These are phyloP conservation scores for Porites lobata DNA, from an alignment of 92 coral and sea anemone species.

Conservation along the genomic window DNA sequence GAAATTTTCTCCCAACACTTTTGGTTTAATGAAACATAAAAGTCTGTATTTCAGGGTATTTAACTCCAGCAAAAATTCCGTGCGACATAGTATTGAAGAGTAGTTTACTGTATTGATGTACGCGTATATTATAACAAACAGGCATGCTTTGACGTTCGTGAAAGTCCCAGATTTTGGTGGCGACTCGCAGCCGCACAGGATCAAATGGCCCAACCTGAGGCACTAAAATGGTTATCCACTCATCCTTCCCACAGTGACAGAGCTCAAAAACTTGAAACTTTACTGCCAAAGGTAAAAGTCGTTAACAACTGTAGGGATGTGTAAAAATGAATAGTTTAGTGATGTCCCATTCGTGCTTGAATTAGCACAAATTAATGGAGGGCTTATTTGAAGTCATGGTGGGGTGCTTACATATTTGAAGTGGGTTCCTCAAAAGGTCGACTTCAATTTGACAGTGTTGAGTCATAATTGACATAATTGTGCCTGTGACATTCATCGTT, in stretches of 20 bases:
- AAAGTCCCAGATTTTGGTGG: slow-evolving; percentile 95
- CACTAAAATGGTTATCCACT: slow-evolving; percentile 92
- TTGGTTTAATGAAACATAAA: no score
- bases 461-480: no score
- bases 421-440: no score
- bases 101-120: no score
- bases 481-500: no score
- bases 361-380: not conserved
- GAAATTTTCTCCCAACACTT: no score
- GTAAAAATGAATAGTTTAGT: not conserved
- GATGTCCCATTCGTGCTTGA: not conserved
- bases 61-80: no score
- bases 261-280: slow-evolving; percentile 80
- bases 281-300: slow-evolving; percentile 85
- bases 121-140: slow-evolving; percentile 5
- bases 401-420: no score
- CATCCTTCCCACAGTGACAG: slow-evolving; percentile 93
- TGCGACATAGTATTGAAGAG: no score
- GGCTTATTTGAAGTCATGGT: no score
- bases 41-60: no score
- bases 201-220: slow-evolving; percentile 39
- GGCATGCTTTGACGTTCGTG: slow-evolving; percentile 98
- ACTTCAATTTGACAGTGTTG: no score
- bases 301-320: not conserved
- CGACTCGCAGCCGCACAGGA: slow-evolving; percentile 70